Percentiles rank a stretch among this genome's conserved stretches.
phyloP scores from a whole-genome alignment of 2,113 vertebrate species.

The Chunga burmeisteri region DNA sequence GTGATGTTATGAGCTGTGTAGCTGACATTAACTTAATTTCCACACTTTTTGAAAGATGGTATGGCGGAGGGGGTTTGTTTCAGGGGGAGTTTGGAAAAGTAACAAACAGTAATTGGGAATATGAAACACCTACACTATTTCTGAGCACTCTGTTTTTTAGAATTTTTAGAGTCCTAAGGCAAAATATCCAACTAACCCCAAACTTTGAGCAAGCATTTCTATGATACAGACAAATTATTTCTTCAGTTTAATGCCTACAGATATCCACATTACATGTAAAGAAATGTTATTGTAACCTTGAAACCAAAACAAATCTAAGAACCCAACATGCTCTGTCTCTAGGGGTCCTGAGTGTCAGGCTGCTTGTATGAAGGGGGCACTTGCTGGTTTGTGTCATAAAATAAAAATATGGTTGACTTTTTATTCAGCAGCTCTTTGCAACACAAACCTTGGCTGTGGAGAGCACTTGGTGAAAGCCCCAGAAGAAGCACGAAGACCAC shows the following conservation, averaged over 20 bases:
- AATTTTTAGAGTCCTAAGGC: background rate
- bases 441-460: background rate
- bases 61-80: background rate
- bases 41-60: background rate
- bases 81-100: background rate
- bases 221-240: background rate
- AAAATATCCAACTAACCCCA: background rate
- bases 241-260: background rate
- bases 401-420: background rate
- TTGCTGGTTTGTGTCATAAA: background rate
- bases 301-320: background rate
- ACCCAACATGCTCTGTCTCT: background rate
- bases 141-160: background rate
- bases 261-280: background rate
- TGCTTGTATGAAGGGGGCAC: background rate
- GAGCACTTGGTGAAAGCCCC: background rate
- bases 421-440: background rate
- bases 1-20: background rate
- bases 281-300: background rate
- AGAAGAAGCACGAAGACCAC: fast-evolving
- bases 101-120: background rate
- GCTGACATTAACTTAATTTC: background rate
- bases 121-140: background rate
- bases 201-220: background rate
- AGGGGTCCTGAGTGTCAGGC: background rate